Evolutionary conservation across 2,888 invertebrate species (phyloP).

Genomic region (Ornithoptera alexandrae): DNA sequence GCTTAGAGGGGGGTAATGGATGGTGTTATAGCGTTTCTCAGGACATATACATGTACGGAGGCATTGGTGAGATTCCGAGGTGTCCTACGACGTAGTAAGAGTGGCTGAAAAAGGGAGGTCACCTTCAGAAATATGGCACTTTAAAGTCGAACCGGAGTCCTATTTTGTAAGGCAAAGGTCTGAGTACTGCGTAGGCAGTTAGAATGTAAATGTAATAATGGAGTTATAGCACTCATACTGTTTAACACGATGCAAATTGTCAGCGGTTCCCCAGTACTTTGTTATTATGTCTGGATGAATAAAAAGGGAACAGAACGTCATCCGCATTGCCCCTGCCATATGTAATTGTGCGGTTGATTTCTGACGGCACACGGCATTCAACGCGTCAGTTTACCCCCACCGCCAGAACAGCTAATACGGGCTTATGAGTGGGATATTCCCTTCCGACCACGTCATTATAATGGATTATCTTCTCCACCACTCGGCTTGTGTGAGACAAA

Average conservation of each 20-base stretch:
- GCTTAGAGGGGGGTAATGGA: too few relatives aligned
- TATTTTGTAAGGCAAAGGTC: too few relatives aligned
- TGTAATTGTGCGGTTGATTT: conserved; percentile 2
- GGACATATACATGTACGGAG: too few relatives aligned
- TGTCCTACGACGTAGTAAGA: too few relatives aligned
- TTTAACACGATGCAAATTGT: not conserved
- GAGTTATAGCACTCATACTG: not conserved
- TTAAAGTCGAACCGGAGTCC: too few relatives aligned
- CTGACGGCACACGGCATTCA: not conserved
- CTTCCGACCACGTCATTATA: conserved; percentile 1
- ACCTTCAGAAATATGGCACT: too few relatives aligned
- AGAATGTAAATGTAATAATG: not conserved
- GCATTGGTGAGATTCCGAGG: too few relatives aligned
- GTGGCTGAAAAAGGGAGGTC: too few relatives aligned
- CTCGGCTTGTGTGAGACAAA: not conserved
- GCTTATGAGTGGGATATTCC: not conserved
- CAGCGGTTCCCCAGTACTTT: not conserved
- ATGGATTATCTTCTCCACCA: conserved; percentile 4
- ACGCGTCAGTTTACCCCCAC: not conserved
- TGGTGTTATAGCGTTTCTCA: too few relatives aligned
- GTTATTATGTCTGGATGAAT: conserved; percentile 1
- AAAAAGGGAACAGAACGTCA: not conserved
- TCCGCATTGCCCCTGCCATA: not conserved
- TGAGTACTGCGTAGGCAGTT: too few relatives aligned
- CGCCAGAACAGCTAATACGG: not conserved